Base-by-base conservation (phyloP, 2,888 invertebrate species). In the Campoletis raptor region DNA sequence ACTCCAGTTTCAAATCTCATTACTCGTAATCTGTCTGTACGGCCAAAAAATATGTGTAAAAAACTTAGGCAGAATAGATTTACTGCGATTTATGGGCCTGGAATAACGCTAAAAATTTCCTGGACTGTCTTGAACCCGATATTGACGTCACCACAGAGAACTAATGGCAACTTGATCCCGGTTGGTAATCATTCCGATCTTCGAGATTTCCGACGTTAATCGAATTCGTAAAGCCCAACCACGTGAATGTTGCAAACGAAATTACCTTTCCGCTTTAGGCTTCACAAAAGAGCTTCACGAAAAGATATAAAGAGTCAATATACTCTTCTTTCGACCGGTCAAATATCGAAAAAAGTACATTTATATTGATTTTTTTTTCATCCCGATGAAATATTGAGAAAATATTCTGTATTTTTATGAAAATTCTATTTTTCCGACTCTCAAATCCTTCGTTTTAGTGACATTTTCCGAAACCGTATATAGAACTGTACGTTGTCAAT, bases 151-250 rank as follows among this genome's bases (percentile, higher is more conserved):
- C 81, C 52, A 48, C n/a, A 30, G 54, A 81, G 48, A 79, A 83
- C 77, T 83, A 85, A 83, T 80, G 87, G 79, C 78, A 84, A 80
- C 85, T 85, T 87, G 81, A 87, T 90, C 88, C 89, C 89, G 87
- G 82, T 90, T 90, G 90, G 88, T 91, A 90, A 91, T 92, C 90
- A 90, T 92, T 91, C 90, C 91, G 91, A 92, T 92, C 92, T 91
- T 90, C 91, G 91, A 90, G 88, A 90, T 88, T 67, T 74, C 76
- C 86, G 91, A 92, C 92, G 91, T 91, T 93, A 93, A 93, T 93
- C 92, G 92, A 92, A 92, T 93, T 92, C 89, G 91, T 89, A 92
- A 91, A 89, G 89, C 91, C 90, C 89, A 85, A 89, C 72, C 54
- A 57, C 52, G 74, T 52, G 76, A 82, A 67, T 82, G 76, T 81